Conservation (phyloP, 2,888 invertebrate species). For the Marronus borbonicus region DNA sequence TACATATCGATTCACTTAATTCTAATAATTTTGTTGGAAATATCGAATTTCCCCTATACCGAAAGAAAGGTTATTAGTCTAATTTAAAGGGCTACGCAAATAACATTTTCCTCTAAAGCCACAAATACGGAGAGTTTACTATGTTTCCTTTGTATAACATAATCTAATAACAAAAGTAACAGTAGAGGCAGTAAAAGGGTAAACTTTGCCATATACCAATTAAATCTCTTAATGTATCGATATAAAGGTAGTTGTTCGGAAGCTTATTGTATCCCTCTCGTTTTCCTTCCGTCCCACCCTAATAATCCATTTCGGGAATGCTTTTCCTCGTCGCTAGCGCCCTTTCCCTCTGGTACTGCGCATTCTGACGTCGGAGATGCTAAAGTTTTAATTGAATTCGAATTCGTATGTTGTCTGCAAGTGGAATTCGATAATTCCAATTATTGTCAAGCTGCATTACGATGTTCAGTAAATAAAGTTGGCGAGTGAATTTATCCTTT, state of each 20-base stretch:
- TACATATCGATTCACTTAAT: too few relatives aligned
- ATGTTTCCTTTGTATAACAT: neutral
- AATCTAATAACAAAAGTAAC: conserved; percentile 22
- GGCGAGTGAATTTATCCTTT: neutral
- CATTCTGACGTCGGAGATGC: neutral
- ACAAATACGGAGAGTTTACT: neutral
- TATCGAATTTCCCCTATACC: too few relatives aligned
- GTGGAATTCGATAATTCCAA: conserved; percentile 28
- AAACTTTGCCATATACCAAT: conserved; percentile 43
- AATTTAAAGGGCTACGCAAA: too few relatives aligned
- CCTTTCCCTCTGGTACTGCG: neutral
- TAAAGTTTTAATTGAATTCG: conserved; percentile 48
- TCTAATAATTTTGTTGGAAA: too few relatives aligned
- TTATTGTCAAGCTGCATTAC: neutral
- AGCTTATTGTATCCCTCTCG: conserved; percentile 5
- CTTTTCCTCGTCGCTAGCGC: neutral
- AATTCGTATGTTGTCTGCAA: conserved; percentile 22
- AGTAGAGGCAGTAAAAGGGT: conserved; percentile 4
- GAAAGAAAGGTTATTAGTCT: too few relatives aligned
- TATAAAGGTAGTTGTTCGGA: conserved; percentile 20
- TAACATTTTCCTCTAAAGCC: too few relatives aligned
- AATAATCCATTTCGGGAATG: neutral
- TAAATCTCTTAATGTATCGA: conserved; percentile 41
- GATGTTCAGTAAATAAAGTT: conserved; percentile 21
- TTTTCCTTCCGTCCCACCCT: neutral